These are phyloP conservation scores for Drosophila yakuba DNA, from an alignment of 1,140 invertebrate species.

Conservation along the genomic window DNA sequence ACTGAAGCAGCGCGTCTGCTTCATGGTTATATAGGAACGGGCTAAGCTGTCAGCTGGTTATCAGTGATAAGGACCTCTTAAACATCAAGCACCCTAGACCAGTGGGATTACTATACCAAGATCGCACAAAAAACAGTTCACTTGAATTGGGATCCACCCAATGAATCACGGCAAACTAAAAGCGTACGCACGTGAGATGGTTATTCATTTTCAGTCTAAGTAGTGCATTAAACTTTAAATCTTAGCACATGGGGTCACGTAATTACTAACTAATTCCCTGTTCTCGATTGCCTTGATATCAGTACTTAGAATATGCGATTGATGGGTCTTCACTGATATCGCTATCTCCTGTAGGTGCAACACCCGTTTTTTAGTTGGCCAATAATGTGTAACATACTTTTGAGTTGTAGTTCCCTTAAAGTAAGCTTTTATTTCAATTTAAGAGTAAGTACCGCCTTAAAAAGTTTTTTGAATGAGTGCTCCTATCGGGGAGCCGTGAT, in stretches of 20 bases:
- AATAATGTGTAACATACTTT: neutral
- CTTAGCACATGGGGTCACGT: neutral
- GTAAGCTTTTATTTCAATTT: neutral
- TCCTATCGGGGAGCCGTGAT: constrained; percentile 6
- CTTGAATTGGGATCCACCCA: neutral
- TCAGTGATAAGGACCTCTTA: constrained; percentile 9
- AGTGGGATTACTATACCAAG: constrained; percentile 20
- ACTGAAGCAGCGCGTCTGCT: neutral
- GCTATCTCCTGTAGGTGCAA: neutral
- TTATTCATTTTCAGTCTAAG: neutral
- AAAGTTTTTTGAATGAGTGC: neutral
- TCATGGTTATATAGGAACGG: constrained; percentile 17
- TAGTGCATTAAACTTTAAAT: neutral
- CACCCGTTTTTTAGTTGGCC: neutral
- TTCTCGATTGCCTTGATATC: neutral
- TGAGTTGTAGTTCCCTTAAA: neutral
- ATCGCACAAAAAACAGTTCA: constrained; percentile 5
- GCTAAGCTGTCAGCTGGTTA: constrained; percentile 6
- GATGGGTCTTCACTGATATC: neutral
- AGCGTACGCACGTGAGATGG: neutral
- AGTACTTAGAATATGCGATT: neutral
- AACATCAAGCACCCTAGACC: constrained; percentile 18
- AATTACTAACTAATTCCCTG: neutral
- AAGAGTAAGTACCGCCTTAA: too few species aligned
- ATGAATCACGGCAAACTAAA: neutral